These are phyloP conservation scores for Taphrorychus bicolor DNA, from an alignment of 2,888 invertebrate genomes.

Conservation along the genomic window DNA sequence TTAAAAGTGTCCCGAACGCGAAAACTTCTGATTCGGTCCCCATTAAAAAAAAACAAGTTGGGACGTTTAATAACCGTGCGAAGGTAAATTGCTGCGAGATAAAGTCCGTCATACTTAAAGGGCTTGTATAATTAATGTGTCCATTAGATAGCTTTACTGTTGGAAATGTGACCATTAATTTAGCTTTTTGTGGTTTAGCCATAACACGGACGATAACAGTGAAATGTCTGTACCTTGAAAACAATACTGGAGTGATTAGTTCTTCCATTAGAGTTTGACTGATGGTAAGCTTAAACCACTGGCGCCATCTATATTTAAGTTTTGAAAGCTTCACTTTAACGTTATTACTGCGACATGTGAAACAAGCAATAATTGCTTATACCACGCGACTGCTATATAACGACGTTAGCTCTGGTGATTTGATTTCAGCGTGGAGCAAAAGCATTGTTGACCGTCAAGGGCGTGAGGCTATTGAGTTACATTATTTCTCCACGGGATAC, in stretches of 20 bases:
- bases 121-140: neutral
- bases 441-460: neutral
- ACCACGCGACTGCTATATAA: too few relatives aligned
- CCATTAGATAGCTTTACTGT: neutral
- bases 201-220: too few relatives aligned
- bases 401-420: neutral
- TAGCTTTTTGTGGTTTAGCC: too few relatives aligned
- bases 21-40: neutral
- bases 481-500: neutral
- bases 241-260: too few relatives aligned
- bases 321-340: too few relatives aligned
- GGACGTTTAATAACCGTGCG: neutral
- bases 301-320: too few relatives aligned
- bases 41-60: neutral
- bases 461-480: neutral
- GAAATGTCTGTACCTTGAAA: too few relatives aligned
- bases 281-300: too few relatives aligned
- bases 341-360: too few relatives aligned
- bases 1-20: neutral
- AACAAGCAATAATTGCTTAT: too few relatives aligned
- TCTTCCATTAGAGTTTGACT: too few relatives aligned
- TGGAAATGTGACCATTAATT: neutral
- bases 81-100: neutral
- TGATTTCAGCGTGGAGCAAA: neutral
- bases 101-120: neutral